These are phyloP conservation scores for Hippocampus kuda DNA, from an alignment of 2,797 vertebrate species.

Conservation along the genomic window DNA sequence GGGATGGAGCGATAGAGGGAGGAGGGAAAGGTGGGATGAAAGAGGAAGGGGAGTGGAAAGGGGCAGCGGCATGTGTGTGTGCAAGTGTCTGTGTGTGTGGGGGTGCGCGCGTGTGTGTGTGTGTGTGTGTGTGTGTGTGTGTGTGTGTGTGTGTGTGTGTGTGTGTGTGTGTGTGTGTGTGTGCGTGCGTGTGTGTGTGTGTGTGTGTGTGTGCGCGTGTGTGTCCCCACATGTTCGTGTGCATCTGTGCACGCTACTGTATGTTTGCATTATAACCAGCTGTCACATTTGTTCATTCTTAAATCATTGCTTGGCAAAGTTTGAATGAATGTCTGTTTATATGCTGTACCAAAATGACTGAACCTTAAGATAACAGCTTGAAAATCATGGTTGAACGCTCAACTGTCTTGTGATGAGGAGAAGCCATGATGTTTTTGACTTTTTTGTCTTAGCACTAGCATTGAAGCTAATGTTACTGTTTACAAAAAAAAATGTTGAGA, in stretches of 20 bases:
- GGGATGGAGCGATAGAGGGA: conserved; percentile 34
- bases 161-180: conserved; percentile 5
- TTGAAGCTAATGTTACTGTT: background rate
- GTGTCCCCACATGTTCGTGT: background rate
- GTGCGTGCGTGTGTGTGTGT: conserved; percentile 8
- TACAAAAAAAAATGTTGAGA: background rate
- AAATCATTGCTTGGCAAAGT: background rate
- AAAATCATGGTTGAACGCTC: background rate
- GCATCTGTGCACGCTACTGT: background rate
- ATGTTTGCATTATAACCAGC: background rate
- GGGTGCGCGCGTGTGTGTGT: conserved; percentile 11
- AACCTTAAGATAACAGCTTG: too few species aligned
- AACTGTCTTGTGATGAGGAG: background rate
- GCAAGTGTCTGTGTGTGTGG: background rate
- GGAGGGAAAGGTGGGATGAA: conserved; percentile 51
- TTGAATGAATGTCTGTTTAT: background rate
- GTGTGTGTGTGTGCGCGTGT: conserved; percentile 7
- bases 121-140: conserved; percentile 2
- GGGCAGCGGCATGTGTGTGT: conserved; percentile 29
- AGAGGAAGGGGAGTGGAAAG: conserved; percentile 45
- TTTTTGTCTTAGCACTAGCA: background rate
- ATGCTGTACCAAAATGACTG: background rate
- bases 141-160: background rate
- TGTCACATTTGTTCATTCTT: background rate
- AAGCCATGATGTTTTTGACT: too few species aligned